Evolutionary conservation across 2,113 vertebrate genomes (phyloP).

Genomic region (Rhinoptilus africanus): DNA sequence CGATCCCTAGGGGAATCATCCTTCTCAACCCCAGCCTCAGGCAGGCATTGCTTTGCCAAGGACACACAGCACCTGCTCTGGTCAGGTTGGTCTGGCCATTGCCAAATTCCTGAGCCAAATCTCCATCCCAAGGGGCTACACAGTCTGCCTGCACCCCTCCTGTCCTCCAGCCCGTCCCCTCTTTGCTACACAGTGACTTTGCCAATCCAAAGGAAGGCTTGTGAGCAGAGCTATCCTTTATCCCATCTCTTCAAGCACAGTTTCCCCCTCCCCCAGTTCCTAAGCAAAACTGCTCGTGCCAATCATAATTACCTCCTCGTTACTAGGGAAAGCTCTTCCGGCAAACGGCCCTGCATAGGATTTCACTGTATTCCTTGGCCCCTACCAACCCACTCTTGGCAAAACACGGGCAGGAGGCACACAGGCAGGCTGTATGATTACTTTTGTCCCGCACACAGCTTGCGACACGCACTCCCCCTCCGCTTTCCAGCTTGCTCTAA

Average conservation of each 20-base stretch:
- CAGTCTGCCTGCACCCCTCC: not conserved
- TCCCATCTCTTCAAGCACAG: not conserved
- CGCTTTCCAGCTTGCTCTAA: not conserved
- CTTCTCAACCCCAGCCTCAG: not conserved
- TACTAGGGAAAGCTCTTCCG: not conserved
- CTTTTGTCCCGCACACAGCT: not conserved
- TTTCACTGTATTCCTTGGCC: not conserved
- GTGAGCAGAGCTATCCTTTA: not conserved
- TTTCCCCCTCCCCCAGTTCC: not conserved
- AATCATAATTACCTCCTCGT: not conserved
- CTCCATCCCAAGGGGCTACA: not conserved
- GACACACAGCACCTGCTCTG: not conserved
- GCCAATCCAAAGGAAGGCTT: not conserved
- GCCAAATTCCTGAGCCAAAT: not conserved
- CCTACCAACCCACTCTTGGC: too few relatives aligned
- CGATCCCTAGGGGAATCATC: not conserved
- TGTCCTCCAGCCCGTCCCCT: not conserved
- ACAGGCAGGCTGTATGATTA: not conserved
- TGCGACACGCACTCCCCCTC: too few relatives aligned
- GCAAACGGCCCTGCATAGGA: not conserved
- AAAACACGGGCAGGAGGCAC: not conserved
- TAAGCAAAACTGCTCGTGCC: not conserved
- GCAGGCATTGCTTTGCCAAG: not conserved
- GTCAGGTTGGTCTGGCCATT: not conserved
- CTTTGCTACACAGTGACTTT: not conserved